phyloP scores from a whole-genome alignment of 2,113 vertebrate genomes.

The Nymphicus hollandicus region DNA sequence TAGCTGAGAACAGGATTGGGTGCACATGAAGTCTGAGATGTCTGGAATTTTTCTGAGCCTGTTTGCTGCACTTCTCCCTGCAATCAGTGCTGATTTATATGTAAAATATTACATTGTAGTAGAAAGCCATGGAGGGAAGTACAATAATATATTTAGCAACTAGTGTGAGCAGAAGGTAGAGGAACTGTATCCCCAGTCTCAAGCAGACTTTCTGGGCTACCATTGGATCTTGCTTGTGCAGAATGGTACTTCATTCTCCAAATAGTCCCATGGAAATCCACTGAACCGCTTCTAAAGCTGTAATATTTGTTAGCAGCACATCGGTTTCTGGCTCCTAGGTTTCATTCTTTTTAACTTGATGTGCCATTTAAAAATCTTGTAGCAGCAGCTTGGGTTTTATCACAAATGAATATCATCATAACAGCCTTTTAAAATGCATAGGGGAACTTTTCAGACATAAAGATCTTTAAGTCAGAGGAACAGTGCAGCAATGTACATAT shows the following conservation, averaged over 20 bases:
- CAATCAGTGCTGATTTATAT: neutral
- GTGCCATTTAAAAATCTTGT: neutral
- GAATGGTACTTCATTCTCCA: neutral
- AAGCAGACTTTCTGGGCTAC: neutral
- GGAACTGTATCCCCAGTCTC: neutral
- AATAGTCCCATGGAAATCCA: constrained; percentile 8
- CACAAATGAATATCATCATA: constrained; percentile 11
- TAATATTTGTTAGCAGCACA: neutral
- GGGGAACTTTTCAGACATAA: constrained; percentile 12
- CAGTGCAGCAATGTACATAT: neutral
- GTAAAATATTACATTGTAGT: neutral
- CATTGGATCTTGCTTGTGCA: neutral
- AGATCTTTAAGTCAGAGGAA: constrained; percentile 20
- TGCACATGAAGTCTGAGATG: neutral
- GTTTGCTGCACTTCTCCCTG: neutral
- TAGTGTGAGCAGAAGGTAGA: neutral
- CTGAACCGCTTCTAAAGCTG: neutral
- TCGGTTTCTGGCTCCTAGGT: neutral
- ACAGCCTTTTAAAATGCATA: constrained; percentile 29
- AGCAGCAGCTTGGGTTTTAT: constrained; percentile 35
- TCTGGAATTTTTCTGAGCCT: neutral
- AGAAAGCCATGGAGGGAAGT: neutral
- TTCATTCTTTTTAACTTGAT: constrained; percentile 25
- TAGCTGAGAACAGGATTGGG: neutral
- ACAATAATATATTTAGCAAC: neutral